Evolutionary conservation across 2,888 invertebrate genomes (phyloP).

Genomic region (Panopea generosa): DNA sequence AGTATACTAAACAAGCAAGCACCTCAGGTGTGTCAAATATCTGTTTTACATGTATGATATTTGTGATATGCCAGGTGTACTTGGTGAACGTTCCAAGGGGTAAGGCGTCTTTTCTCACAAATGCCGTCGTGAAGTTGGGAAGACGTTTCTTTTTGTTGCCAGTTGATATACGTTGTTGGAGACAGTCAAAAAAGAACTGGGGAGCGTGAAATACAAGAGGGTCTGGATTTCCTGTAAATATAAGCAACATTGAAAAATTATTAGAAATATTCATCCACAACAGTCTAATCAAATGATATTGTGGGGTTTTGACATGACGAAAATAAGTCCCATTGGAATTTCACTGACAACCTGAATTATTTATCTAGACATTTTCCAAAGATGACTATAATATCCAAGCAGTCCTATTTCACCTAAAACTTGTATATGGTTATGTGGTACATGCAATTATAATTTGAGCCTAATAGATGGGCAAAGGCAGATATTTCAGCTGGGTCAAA

Average conservation of each 20-base stretch:
- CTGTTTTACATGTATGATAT: constrained; percentile 90
- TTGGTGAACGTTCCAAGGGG: constrained; percentile 90
- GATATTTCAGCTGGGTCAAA: too few relatives aligned
- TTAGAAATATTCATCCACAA: too few relatives aligned
- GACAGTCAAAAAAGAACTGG: constrained; percentile 90
- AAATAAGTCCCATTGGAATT: too few relatives aligned
- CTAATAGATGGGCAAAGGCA: too few relatives aligned
- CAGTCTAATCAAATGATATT: too few relatives aligned
- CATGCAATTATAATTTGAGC: too few relatives aligned
- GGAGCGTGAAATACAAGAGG: constrained; percentile 90
- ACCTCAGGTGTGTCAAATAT: constrained; percentile 90
- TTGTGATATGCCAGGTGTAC: constrained; percentile 91
- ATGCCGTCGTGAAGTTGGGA: constrained; percentile 89
- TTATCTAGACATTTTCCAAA: too few relatives aligned
- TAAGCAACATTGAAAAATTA: neutral
- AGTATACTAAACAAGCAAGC: neutral
- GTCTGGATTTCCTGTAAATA: constrained; percentile 87
- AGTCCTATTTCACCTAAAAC: too few relatives aligned
- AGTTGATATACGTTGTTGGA: constrained; percentile 90
- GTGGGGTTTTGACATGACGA: too few relatives aligned
- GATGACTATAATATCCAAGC: too few relatives aligned
- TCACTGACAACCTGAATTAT: too few relatives aligned
- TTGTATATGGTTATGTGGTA: too few relatives aligned
- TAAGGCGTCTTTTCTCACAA: constrained; percentile 88
- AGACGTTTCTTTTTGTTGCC: constrained; percentile 89